phyloP scores from a whole-genome alignment of 64 coral and sea anemone genomes.

The Montipora foliosa region DNA sequence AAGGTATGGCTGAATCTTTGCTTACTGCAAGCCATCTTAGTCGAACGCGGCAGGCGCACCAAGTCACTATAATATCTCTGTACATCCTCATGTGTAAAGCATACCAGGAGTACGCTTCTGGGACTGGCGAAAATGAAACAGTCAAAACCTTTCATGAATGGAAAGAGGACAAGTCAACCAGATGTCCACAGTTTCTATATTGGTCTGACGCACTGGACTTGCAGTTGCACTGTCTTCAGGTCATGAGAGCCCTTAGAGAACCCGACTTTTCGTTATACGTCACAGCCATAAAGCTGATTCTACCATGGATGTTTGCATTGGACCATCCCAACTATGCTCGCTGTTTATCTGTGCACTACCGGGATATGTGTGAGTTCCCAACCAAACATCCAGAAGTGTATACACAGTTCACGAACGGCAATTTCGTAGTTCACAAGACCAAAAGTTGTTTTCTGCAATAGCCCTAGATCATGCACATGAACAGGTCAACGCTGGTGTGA shows the following conservation, averaged over 20 bases:
- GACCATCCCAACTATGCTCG: slow-evolving; percentile 5
- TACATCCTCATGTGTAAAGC: background rate
- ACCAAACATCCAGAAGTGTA: background rate
- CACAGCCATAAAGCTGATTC: background rate
- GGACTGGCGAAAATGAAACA: too few relatives aligned
- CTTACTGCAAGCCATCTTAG: background rate
- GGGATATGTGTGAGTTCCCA: slow-evolving; percentile 9
- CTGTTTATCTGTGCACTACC: slow-evolving; percentile 32
- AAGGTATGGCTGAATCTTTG: slow-evolving; percentile 27
- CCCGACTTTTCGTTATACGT: slow-evolving; percentile 14
- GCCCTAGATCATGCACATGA: slow-evolving; percentile 35
- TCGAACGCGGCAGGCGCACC: background rate
- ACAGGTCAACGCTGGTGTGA: slow-evolving; percentile 31
- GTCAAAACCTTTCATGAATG: too few relatives aligned
- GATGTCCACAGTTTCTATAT: slow-evolving; percentile 2
- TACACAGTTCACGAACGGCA: background rate
- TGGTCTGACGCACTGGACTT: background rate
- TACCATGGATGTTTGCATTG: slow-evolving; percentile 36
- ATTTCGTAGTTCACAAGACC: slow-evolving; percentile 45
- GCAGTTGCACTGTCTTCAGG: background rate
- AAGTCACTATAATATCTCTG: background rate
- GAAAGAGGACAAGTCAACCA: too few relatives aligned
- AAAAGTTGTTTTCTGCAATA: background rate
- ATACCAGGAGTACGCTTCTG: too few relatives aligned
- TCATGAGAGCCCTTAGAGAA: slow-evolving; percentile 24